phyloP scores from a whole-genome alignment of 2,888 invertebrate genomes.

The Eupeodes latifasciatus region DNA sequence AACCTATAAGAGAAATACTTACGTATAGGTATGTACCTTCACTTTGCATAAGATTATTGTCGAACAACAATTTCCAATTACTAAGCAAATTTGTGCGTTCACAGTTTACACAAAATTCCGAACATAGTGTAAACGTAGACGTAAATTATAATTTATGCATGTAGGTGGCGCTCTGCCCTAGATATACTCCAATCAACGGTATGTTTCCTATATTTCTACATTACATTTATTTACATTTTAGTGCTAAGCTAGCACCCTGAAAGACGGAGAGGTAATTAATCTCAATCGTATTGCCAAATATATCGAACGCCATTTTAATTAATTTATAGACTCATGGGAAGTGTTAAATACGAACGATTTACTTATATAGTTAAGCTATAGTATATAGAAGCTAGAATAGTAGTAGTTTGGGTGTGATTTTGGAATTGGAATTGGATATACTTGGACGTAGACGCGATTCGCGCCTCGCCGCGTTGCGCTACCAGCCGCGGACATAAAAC shows the following conservation, averaged over 20 bases:
- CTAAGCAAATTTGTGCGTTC: not conserved
- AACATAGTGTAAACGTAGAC: not conserved
- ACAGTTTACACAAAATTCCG: not conserved
- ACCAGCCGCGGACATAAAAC: not conserved
- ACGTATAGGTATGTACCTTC: not conserved
- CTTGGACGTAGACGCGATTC: too few relatives aligned
- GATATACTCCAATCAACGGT: not conserved
- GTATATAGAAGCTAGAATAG: not conserved
- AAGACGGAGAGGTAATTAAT: conserved; percentile 37
- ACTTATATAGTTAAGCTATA: not conserved
- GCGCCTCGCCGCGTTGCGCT: too few relatives aligned
- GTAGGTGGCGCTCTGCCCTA: not conserved
- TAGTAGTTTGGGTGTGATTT: not conserved
- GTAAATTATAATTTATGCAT: not conserved
- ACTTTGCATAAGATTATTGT: not conserved
- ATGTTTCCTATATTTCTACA: not conserved
- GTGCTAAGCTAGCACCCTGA: conserved; percentile 6
- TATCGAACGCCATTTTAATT: conserved; percentile 59
- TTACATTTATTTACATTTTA: conserved; percentile 3
- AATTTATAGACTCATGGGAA: conserved; percentile 56
- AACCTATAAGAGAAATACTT: not conserved
- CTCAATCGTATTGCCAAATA: conserved; percentile 59
- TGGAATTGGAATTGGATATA: not conserved
- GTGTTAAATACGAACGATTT: conserved; percentile 22
- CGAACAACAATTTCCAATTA: not conserved